Conservation (phyloP, 2,888 invertebrate genomes). For the Acanthosepion esculentum region DNA sequence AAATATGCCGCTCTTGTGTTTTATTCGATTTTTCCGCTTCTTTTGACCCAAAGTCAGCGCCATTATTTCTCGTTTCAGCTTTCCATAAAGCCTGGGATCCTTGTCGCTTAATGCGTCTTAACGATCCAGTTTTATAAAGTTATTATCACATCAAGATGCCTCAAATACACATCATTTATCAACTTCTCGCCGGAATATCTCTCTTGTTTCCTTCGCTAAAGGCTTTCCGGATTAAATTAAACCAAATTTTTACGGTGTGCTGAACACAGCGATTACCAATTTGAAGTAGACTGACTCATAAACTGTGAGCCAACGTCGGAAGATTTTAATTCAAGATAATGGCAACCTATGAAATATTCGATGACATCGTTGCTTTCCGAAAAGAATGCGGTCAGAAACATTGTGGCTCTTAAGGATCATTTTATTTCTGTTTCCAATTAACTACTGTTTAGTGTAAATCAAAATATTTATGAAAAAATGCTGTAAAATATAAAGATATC, state of each 20-base stretch:
- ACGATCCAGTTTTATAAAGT: background rate
- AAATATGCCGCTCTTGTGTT: background rate
- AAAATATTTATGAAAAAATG: too few species aligned
- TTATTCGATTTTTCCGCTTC: background rate
- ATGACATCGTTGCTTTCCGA: background rate
- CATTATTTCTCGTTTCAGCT: background rate
- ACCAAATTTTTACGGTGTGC: background rate
- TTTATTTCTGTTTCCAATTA: too few species aligned
- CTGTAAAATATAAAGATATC: too few species aligned
- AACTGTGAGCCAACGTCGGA: background rate
- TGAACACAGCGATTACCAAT: constrained; percentile 33
- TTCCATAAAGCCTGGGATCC: background rate
- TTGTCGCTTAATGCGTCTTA: background rate
- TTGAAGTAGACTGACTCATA: background rate
- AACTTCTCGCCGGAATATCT: background rate
- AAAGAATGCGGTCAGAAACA: too few species aligned
- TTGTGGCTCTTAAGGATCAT: too few species aligned
- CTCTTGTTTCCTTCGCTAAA: background rate
- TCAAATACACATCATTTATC: constrained; percentile 33
- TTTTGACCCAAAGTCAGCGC: too few species aligned
- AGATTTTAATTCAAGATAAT: background rate
- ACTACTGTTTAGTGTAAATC: too few species aligned
- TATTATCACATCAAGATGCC: constrained; percentile 16
- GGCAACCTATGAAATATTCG: background rate
- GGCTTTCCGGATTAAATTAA: background rate